A percentile compares a stretch with the other conserved stretches of the same genome.
Evolutionary conservation across 35 echinoderm and acorn worm genomes (phyloP).

Genomic region (Patiria miniata): DNA sequence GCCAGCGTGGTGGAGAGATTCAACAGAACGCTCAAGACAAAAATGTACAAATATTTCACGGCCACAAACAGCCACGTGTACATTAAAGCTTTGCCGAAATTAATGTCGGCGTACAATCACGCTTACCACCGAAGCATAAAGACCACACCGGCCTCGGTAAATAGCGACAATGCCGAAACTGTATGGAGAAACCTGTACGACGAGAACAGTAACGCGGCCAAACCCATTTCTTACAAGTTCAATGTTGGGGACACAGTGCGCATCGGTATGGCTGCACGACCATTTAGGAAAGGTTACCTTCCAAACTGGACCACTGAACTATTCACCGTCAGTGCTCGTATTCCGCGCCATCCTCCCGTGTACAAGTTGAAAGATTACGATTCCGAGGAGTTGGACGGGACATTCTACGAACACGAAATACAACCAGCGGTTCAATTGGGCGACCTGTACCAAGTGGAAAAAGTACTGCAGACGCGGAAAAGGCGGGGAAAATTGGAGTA

Average conservation of each 20-base stretch:
- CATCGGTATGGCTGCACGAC: conserved; percentile 39
- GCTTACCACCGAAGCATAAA: conserved; percentile 1
- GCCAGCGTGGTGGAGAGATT: conserved; percentile 46
- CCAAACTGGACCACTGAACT: conserved; percentile 79
- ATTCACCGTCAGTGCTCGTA: conserved; percentile 28
- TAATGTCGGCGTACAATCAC: not conserved
- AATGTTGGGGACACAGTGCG: conserved; percentile 45
- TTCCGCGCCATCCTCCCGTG: conserved; percentile 36
- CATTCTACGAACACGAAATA: conserved; percentile 78
- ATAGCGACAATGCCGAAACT: not conserved
- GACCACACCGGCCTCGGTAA: not conserved
- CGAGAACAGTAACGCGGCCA: not conserved
- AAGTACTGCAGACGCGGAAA: conserved; percentile 47
- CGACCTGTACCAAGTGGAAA: conserved; percentile 68
- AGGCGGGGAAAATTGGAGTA: conserved; percentile 53
- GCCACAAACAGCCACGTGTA: conserved; percentile 7
- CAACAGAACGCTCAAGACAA: conserved; percentile 44
- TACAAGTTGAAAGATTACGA: conserved; percentile 72
- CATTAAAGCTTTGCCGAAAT: not conserved
- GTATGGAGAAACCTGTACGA: not conserved
- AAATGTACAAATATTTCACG: conserved; percentile 50
- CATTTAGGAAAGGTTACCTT: conserved; percentile 73
- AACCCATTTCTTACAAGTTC: conserved; percentile 43
- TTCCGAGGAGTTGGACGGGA: conserved; percentile 60
- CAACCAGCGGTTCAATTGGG: conserved; percentile 44